Conservation (phyloP, 2,797 vertebrate genomes). For the Halcyon smyrnensis region DNA sequence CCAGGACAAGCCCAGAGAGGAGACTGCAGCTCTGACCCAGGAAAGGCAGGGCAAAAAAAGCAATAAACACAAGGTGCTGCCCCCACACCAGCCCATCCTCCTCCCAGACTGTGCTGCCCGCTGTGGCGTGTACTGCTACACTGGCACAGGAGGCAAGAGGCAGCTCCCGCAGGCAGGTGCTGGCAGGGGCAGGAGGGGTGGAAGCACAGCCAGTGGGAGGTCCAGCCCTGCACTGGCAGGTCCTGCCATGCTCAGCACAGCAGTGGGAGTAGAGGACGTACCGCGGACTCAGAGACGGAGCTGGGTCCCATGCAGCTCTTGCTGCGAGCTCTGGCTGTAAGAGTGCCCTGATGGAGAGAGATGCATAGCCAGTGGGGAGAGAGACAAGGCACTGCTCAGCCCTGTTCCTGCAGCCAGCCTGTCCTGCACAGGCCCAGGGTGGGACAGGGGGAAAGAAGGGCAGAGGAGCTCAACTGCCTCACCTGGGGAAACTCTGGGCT, state of each 20-base stretch:
- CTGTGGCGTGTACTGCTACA: not conserved
- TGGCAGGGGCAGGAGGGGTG: not conserved
- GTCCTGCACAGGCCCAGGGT: not conserved
- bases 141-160: not conserved
- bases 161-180: not conserved
- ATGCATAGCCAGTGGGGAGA: slow-evolving; percentile 67
- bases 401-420: not conserved
- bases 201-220: not conserved
- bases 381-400: not conserved
- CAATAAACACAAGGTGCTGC: not conserved
- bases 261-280: slow-evolving; percentile 80
- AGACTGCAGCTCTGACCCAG: not conserved
- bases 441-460: not conserved
- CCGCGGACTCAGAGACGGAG: slow-evolving; percentile 87
- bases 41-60: not conserved
- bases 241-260: not conserved
- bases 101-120: not conserved
- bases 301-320: slow-evolving; percentile 86
- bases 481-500: not conserved
- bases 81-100: not conserved
- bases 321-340: slow-evolving; percentile 86
- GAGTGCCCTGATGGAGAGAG: slow-evolving; percentile 89
- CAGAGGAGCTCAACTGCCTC: not conserved
- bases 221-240: not conserved
- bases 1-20: not conserved